These are phyloP conservation scores for Poecilus cupreus DNA, from an alignment of 2,888 invertebrate species.

Conservation along the genomic window DNA sequence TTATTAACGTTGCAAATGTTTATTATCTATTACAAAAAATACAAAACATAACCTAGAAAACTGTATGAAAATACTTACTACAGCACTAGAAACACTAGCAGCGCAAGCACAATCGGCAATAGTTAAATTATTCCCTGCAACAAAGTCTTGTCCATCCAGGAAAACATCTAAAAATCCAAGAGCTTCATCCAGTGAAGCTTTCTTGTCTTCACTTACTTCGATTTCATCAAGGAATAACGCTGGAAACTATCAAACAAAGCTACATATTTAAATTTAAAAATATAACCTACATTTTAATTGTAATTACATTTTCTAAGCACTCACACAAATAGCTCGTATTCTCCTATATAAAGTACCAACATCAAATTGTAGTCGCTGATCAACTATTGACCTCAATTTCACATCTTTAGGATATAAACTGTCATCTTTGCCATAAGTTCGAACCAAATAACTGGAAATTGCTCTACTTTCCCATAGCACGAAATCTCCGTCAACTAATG, in stretches of 20 bases:
- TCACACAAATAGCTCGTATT: conserved; percentile 79
- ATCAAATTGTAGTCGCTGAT: conserved; percentile 80
- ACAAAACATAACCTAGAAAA: no score
- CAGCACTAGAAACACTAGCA: conserved; percentile 76
- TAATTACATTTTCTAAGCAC: conserved; percentile 63
- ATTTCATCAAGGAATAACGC: conserved; percentile 77
- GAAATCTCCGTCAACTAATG: conserved; percentile 81
- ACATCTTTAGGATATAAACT: conserved; percentile 78
- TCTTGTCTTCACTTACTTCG: conserved; percentile 75
- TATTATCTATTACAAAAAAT: no score
- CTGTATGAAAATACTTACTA: conserved; percentile 71
- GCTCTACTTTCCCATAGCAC: conserved; percentile 82
- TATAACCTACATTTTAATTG: conserved; percentile 17
- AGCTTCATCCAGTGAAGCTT: conserved; percentile 76
- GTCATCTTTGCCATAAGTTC: conserved; percentile 78
- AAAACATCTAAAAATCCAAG: conserved; percentile 78
- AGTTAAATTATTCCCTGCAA: conserved; percentile 78
- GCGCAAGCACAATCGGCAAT: conserved; percentile 80
- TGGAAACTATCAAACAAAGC: conserved; percentile 76
- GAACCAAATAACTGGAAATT: conserved; percentile 78
- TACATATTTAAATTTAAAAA: no score
- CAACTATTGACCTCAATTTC: conserved; percentile 76
- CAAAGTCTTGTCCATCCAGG: conserved; percentile 77
- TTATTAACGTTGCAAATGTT: no score
- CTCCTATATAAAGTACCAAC: conserved; percentile 78